Evolutionary conservation across 2,113 vertebrate species (phyloP).

Genomic region (Pycnonotus jocosus): DNA sequence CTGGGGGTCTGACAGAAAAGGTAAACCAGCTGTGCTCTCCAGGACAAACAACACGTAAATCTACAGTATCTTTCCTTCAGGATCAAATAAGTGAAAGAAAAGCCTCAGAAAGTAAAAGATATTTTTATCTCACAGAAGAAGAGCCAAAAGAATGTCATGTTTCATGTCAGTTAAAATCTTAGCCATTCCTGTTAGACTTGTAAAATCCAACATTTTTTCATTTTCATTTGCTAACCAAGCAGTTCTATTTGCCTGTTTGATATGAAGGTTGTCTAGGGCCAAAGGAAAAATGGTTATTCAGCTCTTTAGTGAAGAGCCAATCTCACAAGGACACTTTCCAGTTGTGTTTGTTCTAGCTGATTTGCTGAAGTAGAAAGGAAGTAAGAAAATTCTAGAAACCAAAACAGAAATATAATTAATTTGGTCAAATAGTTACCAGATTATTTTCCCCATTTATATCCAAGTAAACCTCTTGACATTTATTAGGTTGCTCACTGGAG

Average conservation of each 20-base stretch:
- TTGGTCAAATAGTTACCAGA: not conserved
- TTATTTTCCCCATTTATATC: not conserved
- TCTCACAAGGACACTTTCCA: not conserved
- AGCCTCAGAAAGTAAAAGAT: not conserved
- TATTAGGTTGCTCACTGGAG: not conserved
- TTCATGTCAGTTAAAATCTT: not conserved
- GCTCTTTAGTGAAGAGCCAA: not conserved
- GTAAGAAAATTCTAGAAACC: not conserved
- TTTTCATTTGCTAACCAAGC: not conserved
- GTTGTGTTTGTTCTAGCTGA: not conserved
- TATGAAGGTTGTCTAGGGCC: not conserved
- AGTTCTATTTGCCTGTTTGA: not conserved
- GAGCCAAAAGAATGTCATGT: not conserved
- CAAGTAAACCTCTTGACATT: not conserved
- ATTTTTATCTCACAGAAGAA: slow-evolving; percentile 10
- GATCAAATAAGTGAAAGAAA: slow-evolving; percentile 26
- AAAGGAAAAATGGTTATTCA: not conserved
- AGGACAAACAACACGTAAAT: slow-evolving; percentile 34
- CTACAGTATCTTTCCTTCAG: not conserved
- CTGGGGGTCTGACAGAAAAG: slow-evolving; percentile 42
- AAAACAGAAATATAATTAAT: not conserved
- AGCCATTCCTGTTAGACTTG: not conserved
- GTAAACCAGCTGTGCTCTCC: slow-evolving; percentile 32
- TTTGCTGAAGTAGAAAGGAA: not conserved
- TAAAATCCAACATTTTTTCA: not conserved